Base-by-base conservation (phyloP, 2,113 vertebrate species). In the Hiodon tergisus region DNA sequence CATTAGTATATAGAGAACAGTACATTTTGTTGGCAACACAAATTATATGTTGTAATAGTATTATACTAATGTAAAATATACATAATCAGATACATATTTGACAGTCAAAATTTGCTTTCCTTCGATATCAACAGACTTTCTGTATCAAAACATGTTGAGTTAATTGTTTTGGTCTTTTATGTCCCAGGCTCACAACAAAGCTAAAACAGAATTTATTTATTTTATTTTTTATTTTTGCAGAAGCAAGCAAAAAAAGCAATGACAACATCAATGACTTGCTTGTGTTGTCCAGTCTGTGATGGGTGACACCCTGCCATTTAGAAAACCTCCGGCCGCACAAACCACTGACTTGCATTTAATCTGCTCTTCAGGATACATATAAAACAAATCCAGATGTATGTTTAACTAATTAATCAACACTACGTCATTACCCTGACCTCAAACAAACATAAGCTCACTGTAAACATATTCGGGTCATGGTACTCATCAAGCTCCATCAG, bases 361-460 rank as follows among this genome's bases (percentile, higher is more conserved):
- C 17, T 14, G 7, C 8, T 8, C 31, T 61, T 13, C 59, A 16
- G 11, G n/a, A 52, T 5, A 3, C 50, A 9, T 77, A 16, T 71
- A 73, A 67, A 75, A 53, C 67, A 63, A 16, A 74, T 61, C 67
- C 74, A 79, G 77, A 82, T 81, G 81, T 69, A 14, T 4, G 78
- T 69, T 79, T 67, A 67, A 70, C 80, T 59, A 59, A 59, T 3
- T 54, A 72, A 78, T 82, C 81, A 78, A 78, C 84, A 81, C 71
- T 46, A 62, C 69, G 71, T 65, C 76, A 82, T 81, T 78, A 76
- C 72, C 9, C 53, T 47, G 81, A 84, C 84, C 83, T 82, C 83
- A 85, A 81, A 62, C 78, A 81, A 84, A 81, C 80, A 83, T 81
- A 79, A 83, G 78, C 78, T 87, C 78, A 85, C 63, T 63, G 79